phyloP scores from a whole-genome alignment of 2,888 invertebrate species.

The Chalcis sispes region DNA sequence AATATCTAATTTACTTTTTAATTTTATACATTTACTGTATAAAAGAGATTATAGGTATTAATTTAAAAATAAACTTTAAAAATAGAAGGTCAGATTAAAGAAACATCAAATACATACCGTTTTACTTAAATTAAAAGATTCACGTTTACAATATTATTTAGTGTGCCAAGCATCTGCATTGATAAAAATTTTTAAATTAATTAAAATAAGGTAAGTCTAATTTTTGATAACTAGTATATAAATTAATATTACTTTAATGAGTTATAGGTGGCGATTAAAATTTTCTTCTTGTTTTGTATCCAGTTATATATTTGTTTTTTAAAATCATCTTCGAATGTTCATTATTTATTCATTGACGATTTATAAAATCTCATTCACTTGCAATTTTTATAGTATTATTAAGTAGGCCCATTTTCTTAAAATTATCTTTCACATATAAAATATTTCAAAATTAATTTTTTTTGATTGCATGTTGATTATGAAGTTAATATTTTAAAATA shows the following conservation, averaged over 20 bases:
- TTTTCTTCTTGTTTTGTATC: slow-evolving; percentile 27
- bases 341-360: background rate
- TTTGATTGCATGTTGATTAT: too few relatives aligned
- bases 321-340: slow-evolving; percentile 28
- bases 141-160: background rate
- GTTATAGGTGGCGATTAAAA: background rate
- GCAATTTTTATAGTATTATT: background rate
- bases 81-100: too few relatives aligned
- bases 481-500: too few relatives aligned
- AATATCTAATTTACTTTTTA: too few relatives aligned
- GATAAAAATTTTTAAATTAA: slow-evolving; percentile 14
- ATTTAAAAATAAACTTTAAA: too few relatives aligned
- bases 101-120: slow-evolving; percentile 15
- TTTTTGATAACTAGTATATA: background rate
- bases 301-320: slow-evolving; percentile 6
- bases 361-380: background rate
- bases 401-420: too few relatives aligned
- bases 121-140: slow-evolving; percentile 26
- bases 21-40: too few relatives aligned
- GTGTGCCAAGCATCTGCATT: slow-evolving; percentile 16
- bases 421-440: too few relatives aligned
- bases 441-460: too few relatives aligned
- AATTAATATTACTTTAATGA: slow-evolving; percentile 29
- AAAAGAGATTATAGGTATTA: too few relatives aligned
- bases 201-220: background rate